These are phyloP conservation scores for Ceratina calcarata DNA, from an alignment of 1,140 invertebrate genomes.

Conservation along the genomic window DNA sequence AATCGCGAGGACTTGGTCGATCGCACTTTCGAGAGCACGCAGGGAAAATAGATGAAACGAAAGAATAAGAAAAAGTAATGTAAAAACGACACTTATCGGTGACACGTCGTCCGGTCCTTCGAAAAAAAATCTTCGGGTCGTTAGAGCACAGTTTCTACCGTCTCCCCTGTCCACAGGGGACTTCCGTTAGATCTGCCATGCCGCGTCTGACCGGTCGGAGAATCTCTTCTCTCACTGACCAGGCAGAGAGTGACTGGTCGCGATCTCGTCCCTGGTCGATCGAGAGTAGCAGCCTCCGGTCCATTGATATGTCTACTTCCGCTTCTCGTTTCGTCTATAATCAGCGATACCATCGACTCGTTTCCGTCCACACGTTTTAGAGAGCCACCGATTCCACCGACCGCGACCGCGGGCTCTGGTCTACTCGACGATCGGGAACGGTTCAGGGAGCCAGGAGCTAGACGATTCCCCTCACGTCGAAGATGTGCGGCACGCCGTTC, in stretches of 20 bases:
- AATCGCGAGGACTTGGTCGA: conserved; percentile 1
- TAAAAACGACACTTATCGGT: not conserved
- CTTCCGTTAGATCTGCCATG: not conserved
- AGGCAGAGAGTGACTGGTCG: not conserved
- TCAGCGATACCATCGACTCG: conserved; percentile 5
- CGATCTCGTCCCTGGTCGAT: not conserved
- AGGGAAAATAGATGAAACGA: conserved; percentile 14
- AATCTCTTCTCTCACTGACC: conserved; percentile 6
- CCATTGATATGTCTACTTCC: conserved; percentile 37
- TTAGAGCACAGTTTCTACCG: conserved; percentile 2
- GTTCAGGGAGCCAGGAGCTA: conserved; percentile 47
- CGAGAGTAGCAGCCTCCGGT: conserved; percentile 5
- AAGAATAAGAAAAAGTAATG: not conserved
- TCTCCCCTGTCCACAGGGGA: not conserved
- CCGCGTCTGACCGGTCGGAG: not conserved
- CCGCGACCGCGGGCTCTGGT: conserved; percentile 7
- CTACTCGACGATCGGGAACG: conserved; percentile 22
- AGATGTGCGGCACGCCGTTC: conserved; percentile 11
- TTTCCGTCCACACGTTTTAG: conserved; percentile 21
- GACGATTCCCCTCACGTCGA: conserved; percentile 53
- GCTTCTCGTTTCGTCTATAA: not conserved
- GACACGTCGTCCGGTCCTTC: not conserved
- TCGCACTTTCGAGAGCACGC: not conserved
- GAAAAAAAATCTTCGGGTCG: conserved; percentile 7
- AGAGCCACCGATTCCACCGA: conserved; percentile 3